Conservation (phyloP, 2,113 vertebrate genomes). For the Melanerpes formicivorus region DNA sequence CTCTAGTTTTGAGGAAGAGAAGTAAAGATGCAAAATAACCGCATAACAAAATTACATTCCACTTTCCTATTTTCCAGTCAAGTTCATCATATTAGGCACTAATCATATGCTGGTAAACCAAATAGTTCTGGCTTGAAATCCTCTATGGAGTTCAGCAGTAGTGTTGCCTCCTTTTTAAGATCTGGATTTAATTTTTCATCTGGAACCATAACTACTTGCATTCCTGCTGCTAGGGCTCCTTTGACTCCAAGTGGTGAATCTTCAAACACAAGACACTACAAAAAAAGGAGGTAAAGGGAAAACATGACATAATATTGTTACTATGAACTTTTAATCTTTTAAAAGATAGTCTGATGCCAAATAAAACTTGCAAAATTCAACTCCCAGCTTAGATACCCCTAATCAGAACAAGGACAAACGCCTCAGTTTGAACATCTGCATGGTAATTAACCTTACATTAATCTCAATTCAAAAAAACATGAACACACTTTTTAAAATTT, state of each 20-base stretch:
- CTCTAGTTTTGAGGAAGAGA: neutral
- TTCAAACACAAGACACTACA: slow-evolving; percentile 93
- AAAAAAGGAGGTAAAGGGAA: neutral
- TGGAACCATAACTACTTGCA: slow-evolving; percentile 95
- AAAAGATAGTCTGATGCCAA: neutral
- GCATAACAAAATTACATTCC: neutral
- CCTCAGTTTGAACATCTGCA: neutral
- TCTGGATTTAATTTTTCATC: slow-evolving; percentile 80
- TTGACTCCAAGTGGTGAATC: slow-evolving; percentile 89
- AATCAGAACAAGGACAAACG: neutral
- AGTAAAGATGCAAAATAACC: neutral
- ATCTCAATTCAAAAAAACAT: slow-evolving; percentile 1
- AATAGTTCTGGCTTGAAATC: slow-evolving; percentile 89
- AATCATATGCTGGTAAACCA: slow-evolving; percentile 84
- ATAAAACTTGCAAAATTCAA: neutral
- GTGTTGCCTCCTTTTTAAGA: slow-evolving; percentile 80
- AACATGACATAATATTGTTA: neutral
- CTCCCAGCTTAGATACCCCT: neutral
- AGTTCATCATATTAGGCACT: neutral
- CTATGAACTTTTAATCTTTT: neutral
- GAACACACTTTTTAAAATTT: neutral
- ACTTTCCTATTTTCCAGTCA: neutral
- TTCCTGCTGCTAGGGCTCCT: slow-evolving; percentile 83
- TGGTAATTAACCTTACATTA: slow-evolving; percentile 15
- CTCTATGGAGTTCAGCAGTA: slow-evolving; percentile 84